Percentiles rank a stretch among this genome's conserved stretches.
Evolutionary conservation across 2,797 vertebrate genomes (phyloP).

Genomic region (Pangasius mekongensis): DNA sequence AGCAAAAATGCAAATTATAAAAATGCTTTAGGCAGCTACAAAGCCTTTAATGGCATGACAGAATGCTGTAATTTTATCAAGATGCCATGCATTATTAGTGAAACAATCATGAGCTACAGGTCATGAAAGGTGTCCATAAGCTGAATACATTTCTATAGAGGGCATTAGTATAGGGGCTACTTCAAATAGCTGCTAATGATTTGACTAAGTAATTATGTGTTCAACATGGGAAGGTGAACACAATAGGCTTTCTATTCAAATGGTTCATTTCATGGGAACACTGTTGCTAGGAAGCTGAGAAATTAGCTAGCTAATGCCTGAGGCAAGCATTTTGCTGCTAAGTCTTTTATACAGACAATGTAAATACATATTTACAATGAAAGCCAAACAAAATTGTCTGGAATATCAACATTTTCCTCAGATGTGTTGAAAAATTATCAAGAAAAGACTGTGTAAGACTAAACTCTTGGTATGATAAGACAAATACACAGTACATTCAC

Average conservation of each 20-base stretch:
- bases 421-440: neutral
- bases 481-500: neutral
- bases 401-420: neutral
- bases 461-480: neutral
- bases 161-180: neutral
- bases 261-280: conserved; percentile 9
- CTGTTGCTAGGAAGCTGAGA: conserved; percentile 6
- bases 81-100: conserved; percentile 4
- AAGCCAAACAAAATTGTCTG: neutral
- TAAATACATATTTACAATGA: neutral
- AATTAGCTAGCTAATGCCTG: conserved; percentile 7
- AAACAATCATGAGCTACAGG: neutral
- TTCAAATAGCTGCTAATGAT: neutral
- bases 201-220: neutral
- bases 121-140: neutral
- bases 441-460: neutral
- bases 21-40: neutral
- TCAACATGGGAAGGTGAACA: conserved; percentile 9
- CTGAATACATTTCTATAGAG: neutral
- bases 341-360: neutral
- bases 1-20: neutral
- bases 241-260: neutral
- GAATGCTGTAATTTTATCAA: neutral
- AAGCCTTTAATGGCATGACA: neutral
- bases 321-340: neutral